Evolutionary conservation across 1,140 invertebrate genomes (phyloP).

Genomic region (Thaumetopoea pityocampa): DNA sequence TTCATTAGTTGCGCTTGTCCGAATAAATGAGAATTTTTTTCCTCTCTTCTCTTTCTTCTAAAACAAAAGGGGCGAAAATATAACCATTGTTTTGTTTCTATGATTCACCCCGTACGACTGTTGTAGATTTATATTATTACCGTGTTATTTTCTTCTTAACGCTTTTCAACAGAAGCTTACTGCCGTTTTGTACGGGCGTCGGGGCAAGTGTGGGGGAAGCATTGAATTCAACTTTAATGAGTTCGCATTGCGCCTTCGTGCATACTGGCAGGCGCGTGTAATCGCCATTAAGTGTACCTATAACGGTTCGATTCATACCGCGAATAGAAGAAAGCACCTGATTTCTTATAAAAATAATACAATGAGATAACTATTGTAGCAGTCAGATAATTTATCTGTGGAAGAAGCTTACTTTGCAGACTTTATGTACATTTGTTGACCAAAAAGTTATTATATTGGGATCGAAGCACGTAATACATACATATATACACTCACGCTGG

Average conservation of each 20-base stretch:
- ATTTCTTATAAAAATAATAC: too few species aligned
- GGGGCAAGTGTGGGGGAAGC: constrained; percentile 24
- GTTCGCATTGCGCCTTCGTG: constrained; percentile 28
- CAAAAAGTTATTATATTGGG: too few species aligned
- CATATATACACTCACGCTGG: too few species aligned
- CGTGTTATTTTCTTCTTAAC: constrained; percentile 7
- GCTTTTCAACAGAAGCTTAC: constrained; percentile 23
- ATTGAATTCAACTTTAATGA: constrained; percentile 54
- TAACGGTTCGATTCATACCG: constrained; percentile 9
- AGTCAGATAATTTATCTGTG: too few species aligned
- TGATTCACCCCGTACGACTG: constrained; percentile 2
- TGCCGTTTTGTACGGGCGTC: constrained; percentile 26
- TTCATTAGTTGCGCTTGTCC: too few species aligned
- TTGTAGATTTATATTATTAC: constrained; percentile 14
- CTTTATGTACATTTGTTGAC: too few species aligned
- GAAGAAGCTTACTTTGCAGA: too few species aligned
- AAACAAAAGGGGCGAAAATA: constrained; percentile 5
- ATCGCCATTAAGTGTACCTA: constrained; percentile 24
- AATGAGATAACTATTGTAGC: too few species aligned
- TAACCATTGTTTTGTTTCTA: constrained; percentile 8
- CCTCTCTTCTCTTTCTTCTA: too few species aligned
- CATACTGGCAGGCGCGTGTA: constrained; percentile 17
- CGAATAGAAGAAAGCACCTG: constrained; percentile 8
- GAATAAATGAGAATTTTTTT: too few species aligned
- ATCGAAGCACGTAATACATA: too few species aligned